Evolutionary conservation across 2,888 invertebrate species (phyloP).

Genomic region (Germaria angustata): DNA sequence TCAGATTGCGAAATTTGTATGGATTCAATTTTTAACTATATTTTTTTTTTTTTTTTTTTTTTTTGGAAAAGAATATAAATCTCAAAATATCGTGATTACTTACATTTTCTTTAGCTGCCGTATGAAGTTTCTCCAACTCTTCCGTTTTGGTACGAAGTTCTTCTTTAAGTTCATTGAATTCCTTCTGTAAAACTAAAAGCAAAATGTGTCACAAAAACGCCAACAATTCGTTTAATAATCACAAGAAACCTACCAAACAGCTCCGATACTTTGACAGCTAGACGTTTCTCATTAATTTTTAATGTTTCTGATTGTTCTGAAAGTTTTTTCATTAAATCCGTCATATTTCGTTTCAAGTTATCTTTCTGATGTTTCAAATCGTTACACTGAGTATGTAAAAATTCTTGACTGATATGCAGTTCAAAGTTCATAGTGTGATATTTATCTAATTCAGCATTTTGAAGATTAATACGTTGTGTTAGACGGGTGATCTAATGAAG

Average conservation of each 20-base stretch:
- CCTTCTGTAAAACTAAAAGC: constrained; percentile 71
- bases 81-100: too few relatives aligned
- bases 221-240: background rate
- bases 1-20: too few relatives aligned
- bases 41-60: too few relatives aligned
- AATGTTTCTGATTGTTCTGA: constrained; percentile 75
- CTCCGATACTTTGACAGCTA: constrained; percentile 75
- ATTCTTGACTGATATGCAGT: constrained; percentile 77
- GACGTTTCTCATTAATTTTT: constrained; percentile 74
- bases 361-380: constrained; percentile 76
- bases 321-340: constrained; percentile 75
- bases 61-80: too few relatives aligned
- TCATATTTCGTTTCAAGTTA: constrained; percentile 74
- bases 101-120: constrained; percentile 75
- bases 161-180: constrained; percentile 72
- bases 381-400: constrained; percentile 76
- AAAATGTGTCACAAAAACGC: background rate
- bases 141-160: constrained; percentile 72
- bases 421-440: constrained; percentile 78
- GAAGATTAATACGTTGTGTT: constrained; percentile 75
- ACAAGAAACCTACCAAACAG: constrained; percentile 70
- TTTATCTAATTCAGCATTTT: constrained; percentile 76
- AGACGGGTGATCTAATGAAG: constrained; percentile 72
- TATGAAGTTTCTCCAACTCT: constrained; percentile 73
- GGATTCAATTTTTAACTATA: too few relatives aligned